phyloP scores from a whole-genome alignment of 2,888 invertebrate genomes.

The Mesochorus sp. region DNA sequence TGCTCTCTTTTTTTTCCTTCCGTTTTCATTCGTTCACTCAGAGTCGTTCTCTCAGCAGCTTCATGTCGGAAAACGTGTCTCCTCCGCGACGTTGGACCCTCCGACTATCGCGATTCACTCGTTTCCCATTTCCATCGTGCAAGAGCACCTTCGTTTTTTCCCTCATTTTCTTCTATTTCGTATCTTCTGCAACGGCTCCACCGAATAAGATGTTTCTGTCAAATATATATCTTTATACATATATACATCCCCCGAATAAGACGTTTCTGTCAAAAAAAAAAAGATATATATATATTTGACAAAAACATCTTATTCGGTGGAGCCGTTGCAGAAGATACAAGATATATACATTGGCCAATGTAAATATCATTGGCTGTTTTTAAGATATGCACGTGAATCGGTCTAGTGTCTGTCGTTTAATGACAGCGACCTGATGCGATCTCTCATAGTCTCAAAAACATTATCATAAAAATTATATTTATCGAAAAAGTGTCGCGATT shows the following conservation, averaged over 20 bases:
- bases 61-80: conserved; percentile 37
- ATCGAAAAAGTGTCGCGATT: no score
- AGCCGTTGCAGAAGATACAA: not conserved
- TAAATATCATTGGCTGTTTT: no score
- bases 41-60: conserved; percentile 24
- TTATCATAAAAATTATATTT: no score
- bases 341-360: no score
- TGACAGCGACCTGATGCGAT: no score
- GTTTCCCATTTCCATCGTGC: conserved; percentile 25
- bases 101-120: conserved; percentile 18
- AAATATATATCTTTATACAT: no score
- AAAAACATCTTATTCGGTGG: not conserved
- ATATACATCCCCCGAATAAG: no score
- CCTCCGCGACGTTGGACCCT: conserved; percentile 20
- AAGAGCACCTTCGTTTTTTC: not conserved
- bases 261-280: not conserved
- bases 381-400: no score
- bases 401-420: no score
- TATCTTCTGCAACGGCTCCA: not conserved
- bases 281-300: not conserved
- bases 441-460: no score
- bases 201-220: not conserved
- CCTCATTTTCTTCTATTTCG: not conserved
- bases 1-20: conserved; percentile 27
- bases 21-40: conserved; percentile 26